phyloP scores from a whole-genome alignment of 2,113 vertebrate genomes.

The Parus major region DNA sequence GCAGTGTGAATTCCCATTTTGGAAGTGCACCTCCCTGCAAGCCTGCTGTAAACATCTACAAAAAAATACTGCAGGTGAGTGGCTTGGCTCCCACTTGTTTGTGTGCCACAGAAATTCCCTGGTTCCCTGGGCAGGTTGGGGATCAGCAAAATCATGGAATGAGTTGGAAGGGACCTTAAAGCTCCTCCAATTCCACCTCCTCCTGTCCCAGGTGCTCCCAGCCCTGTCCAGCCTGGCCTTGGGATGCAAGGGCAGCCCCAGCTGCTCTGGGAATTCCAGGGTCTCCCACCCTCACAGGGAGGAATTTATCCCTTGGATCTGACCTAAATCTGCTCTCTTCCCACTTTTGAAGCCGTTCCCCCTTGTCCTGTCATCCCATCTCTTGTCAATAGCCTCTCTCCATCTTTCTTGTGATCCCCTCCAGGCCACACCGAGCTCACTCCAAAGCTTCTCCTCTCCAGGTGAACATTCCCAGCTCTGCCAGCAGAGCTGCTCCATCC shows the following conservation, averaged over 20 bases:
- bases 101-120: background rate
- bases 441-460: background rate
- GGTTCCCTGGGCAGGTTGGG: background rate
- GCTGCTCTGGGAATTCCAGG: background rate
- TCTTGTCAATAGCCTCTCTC: fast-evolving
- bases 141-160: background rate
- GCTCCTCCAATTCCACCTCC: background rate
- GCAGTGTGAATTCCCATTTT: background rate
- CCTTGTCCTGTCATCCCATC: fast-evolving
- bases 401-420: too few relatives aligned
- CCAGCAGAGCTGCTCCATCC: background rate
- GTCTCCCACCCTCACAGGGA: background rate
- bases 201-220: background rate
- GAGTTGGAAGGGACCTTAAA: background rate
- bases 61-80: background rate
- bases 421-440: fast-evolving
- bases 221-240: background rate
- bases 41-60: background rate
- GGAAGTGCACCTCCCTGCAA: background rate
- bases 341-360: background rate
- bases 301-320: fast-evolving
- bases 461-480: background rate
- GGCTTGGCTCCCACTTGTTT: background rate
- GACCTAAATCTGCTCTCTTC: background rate
- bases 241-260: background rate